These are phyloP conservation scores for Xiphorhynchus elegans DNA, from an alignment of 2,113 vertebrate genomes.

Conservation along the genomic window DNA sequence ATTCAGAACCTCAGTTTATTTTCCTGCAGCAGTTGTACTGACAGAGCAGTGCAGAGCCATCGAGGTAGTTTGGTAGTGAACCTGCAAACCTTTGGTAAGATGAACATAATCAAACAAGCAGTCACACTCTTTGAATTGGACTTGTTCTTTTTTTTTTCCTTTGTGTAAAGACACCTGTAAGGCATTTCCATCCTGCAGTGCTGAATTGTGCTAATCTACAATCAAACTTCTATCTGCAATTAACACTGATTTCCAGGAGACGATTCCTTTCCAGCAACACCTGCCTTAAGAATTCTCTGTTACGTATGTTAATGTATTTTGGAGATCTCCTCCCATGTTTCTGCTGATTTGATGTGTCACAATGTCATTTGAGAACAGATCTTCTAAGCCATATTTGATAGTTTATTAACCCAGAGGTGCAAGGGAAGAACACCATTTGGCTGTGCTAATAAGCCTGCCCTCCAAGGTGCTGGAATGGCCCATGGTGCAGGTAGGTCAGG, in stretches of 20 bases:
- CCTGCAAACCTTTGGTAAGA: constrained; percentile 15
- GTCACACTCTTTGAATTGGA: constrained; percentile 2
- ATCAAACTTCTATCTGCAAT: neutral
- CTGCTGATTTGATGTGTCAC: neutral
- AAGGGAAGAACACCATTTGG: neutral
- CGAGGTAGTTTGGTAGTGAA: neutral
- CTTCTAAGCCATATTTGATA: constrained; percentile 35
- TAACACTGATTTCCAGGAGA: constrained; percentile 24
- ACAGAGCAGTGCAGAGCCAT: constrained; percentile 37
- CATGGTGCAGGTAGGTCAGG: neutral
- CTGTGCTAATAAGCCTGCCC: neutral
- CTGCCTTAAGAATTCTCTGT: constrained; percentile 62
- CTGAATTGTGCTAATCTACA: constrained; percentile 29
- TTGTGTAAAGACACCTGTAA: constrained; percentile 44
- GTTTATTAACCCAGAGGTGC: neutral
- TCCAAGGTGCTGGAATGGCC: neutral
- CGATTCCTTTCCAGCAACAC: neutral
- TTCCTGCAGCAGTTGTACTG: constrained; percentile 85
- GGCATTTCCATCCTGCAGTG: constrained; percentile 30
- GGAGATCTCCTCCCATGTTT: neutral
- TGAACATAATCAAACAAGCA: constrained; percentile 24
- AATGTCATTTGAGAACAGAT: neutral
- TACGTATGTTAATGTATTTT: neutral
- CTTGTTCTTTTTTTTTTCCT: neutral
- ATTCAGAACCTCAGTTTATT: constrained; percentile 83